Percentiles rank a stretch among this genome's conserved stretches.
Evolutionary conservation across 2,113 vertebrate species (phyloP).

Genomic region (Gymnorhina tibicen): DNA sequence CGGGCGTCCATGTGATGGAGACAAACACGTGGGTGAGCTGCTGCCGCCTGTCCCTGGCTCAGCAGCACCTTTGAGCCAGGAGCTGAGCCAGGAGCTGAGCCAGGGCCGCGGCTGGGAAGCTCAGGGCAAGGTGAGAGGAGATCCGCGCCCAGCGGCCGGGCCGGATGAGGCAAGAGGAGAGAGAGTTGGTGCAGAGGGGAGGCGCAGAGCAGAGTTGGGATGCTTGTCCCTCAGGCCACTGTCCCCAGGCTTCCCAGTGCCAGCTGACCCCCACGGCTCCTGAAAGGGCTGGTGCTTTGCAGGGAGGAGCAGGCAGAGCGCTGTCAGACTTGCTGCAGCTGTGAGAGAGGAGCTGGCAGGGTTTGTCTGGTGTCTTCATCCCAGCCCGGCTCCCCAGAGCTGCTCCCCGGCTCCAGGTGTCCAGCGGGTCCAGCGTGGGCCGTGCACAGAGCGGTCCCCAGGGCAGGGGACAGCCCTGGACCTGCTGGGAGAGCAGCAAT

Average conservation of each 20-base stretch:
- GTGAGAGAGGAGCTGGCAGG: neutral
- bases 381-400: neutral
- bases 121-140: neutral
- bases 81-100: neutral
- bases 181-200: neutral
- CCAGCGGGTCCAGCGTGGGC: rapidly evolving
- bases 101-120: rapidly evolving
- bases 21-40: neutral
- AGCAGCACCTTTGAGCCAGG: neutral
- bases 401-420: neutral
- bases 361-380: rapidly evolving
- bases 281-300: neutral
- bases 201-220: rapidly evolving
- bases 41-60: rapidly evolving
- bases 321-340: neutral
- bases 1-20: neutral
- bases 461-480: neutral
- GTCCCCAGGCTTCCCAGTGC: neutral
- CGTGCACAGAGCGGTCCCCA: neutral
- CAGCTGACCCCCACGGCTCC: neutral
- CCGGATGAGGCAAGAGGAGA: rapidly evolving
- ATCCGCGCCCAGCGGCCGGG: neutral
- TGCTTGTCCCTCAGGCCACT: neutral
- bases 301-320: neutral
- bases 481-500: neutral